A percentile compares a stretch with the other conserved stretches of the same genome.
Evolutionary conservation across 2,113 vertebrate genomes (phyloP).

Genomic region (Chaetorhynchus papuensis): DNA sequence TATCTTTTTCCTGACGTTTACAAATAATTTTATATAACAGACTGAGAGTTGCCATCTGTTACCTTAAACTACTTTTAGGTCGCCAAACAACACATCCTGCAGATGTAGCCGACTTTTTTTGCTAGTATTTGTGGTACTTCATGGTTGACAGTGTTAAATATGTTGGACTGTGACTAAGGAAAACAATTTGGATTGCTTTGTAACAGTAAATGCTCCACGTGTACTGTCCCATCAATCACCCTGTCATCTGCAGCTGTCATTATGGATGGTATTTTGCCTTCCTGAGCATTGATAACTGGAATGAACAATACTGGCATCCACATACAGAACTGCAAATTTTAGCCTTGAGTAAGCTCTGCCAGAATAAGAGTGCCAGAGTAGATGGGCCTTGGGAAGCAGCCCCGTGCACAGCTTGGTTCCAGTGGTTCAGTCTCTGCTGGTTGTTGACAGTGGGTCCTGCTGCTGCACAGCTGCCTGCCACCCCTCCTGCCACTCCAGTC

Average conservation of each 20-base stretch:
- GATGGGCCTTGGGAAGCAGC: not conserved
- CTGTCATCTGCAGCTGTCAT: not conserved
- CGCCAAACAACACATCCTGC: conserved; percentile 34
- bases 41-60: conserved; percentile 38
- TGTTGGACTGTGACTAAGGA: not conserved
- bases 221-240: not conserved
- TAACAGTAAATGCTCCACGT: not conserved
- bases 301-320: not conserved
- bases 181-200: not conserved
- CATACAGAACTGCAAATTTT: not conserved
- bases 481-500: not conserved
- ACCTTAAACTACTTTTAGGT: conserved; percentile 59
- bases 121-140: not conserved
- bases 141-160: not conserved
- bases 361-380: not conserved
- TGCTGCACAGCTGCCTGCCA: not conserved
- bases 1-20: conserved; percentile 53
- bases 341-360: not conserved
- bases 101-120: conserved; percentile 52
- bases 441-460: not conserved
- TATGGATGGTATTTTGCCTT: not conserved
- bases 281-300: not conserved
- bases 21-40: conserved; percentile 66
- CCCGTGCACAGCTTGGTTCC: not conserved
- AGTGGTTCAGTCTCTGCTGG: not conserved